A percentile compares a stretch with the other conserved stretches of the same genome.
Evolutionary conservation across 2,797 vertebrate genomes (phyloP).

Genomic region (Acanthurus tractus): DNA sequence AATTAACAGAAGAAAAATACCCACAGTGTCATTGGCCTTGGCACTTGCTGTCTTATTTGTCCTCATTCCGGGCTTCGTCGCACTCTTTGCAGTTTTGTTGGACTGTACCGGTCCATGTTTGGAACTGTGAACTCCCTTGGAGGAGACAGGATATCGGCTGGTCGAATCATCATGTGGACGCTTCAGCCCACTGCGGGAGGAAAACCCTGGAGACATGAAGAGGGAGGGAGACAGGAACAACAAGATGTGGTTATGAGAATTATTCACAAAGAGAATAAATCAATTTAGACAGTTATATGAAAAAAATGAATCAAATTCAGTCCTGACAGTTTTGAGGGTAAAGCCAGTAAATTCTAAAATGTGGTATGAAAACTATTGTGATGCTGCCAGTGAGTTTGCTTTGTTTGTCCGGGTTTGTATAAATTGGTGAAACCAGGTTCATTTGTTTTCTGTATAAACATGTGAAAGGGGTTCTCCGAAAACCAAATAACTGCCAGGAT

Average conservation of each 20-base stretch:
- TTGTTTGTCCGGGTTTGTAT: no score
- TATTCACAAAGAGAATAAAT: neutral
- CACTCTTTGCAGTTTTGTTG: conserved; percentile 40
- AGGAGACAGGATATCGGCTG: conserved; percentile 7
- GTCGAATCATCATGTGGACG: conserved; percentile 35
- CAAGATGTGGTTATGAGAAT: neutral
- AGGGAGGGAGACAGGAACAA: neutral
- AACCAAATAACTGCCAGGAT: no score
- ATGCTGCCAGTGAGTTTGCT: neutral
- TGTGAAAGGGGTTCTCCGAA: no score
- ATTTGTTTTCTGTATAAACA: no score
- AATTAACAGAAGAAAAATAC: conserved; percentile 6
- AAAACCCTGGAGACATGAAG: conserved; percentile 35
- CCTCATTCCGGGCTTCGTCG: conserved; percentile 48
- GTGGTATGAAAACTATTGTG: no score
- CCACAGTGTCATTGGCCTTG: conserved; percentile 15
- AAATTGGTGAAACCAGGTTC: no score
- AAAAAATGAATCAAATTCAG: neutral
- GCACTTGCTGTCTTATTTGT: conserved; percentile 23
- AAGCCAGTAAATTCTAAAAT: no score
- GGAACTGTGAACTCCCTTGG: conserved; percentile 1
- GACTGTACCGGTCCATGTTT: conserved; percentile 41
- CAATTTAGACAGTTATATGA: neutral
- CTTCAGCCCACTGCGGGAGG: conserved; percentile 48
- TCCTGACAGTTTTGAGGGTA: no score